Evolutionary conservation across 2,888 invertebrate genomes (phyloP).

Genomic region (Reticulitermes lucifugus): DNA sequence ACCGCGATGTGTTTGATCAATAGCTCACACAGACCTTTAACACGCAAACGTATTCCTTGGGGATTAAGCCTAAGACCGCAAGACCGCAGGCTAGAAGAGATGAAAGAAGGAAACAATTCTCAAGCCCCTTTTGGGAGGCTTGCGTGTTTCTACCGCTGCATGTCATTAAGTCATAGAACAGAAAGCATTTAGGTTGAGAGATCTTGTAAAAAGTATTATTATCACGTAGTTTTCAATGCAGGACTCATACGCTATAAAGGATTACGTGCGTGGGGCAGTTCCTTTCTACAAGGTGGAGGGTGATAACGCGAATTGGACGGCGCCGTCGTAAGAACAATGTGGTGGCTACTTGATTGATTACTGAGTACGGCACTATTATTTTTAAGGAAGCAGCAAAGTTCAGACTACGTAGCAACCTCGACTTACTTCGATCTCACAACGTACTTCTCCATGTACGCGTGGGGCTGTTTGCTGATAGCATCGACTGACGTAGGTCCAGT

Average conservation of each 20-base stretch:
- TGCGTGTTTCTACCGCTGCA: neutral
- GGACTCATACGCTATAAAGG: neutral
- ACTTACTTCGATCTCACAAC: too few species aligned
- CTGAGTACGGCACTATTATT: too few species aligned
- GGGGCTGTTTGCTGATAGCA: too few species aligned
- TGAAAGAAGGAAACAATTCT: neutral
- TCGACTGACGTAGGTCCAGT: too few species aligned
- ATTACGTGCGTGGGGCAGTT: neutral
- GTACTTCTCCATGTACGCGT: too few species aligned
- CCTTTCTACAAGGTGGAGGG: too few species aligned
- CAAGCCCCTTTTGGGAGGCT: neutral
- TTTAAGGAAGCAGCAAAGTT: too few species aligned
- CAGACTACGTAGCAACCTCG: too few species aligned
- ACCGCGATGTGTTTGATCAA: constrained; percentile 24
- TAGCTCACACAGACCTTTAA: constrained; percentile 3
- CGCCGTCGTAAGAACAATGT: too few species aligned
- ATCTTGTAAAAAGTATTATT: neutral
- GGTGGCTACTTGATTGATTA: too few species aligned
- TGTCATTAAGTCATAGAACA: neutral
- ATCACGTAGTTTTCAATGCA: neutral
- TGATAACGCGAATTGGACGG: too few species aligned
- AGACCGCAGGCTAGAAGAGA: constrained; percentile 16
- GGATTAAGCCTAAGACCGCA: constrained; percentile 7
- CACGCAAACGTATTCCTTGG: neutral
- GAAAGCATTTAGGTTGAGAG: neutral